Percentiles rank a stretch among this genome's conserved stretches.
These are phyloP conservation scores for Addax nasomaculatus DNA, from an alignment of 2,113 vertebrate genomes.

Conservation along the genomic window DNA sequence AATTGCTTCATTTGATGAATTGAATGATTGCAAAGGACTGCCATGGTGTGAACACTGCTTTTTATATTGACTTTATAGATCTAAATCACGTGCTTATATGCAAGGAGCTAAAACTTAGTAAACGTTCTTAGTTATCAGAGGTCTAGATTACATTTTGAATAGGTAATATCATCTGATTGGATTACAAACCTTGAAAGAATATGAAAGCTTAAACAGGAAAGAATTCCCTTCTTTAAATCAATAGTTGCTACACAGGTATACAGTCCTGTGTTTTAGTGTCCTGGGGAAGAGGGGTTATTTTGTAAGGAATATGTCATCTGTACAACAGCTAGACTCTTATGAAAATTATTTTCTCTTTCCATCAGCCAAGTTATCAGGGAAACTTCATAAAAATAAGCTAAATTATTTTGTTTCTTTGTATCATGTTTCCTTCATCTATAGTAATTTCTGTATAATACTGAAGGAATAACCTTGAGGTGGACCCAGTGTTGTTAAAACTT, in stretches of 20 bases:
- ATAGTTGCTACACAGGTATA: background rate
- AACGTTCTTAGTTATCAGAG: background rate
- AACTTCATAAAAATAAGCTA: background rate
- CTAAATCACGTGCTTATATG: background rate
- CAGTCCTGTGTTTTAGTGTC: background rate
- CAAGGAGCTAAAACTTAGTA: background rate
- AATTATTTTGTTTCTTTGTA: background rate
- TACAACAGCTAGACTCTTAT: background rate
- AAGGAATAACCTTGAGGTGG: background rate
- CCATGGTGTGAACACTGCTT: background rate
- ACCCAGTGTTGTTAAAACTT: background rate
- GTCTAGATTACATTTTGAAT: background rate
- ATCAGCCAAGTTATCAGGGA: background rate
- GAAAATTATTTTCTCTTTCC: background rate
- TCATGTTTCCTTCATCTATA: background rate
- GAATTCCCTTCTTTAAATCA: background rate
- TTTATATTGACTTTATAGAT: background rate
- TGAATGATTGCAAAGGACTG: slow-evolving; percentile 19
- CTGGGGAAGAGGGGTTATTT: background rate
- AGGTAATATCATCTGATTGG: background rate
- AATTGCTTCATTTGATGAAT: slow-evolving; percentile 36
- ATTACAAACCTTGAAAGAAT: background rate
- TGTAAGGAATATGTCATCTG: background rate
- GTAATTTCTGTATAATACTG: background rate
- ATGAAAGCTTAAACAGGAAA: background rate